A percentile compares a stretch with the other conserved stretches of the same genome.
phyloP scores from a whole-genome alignment of 2,797 vertebrate genomes.

The Sebastes matsubarae region DNA sequence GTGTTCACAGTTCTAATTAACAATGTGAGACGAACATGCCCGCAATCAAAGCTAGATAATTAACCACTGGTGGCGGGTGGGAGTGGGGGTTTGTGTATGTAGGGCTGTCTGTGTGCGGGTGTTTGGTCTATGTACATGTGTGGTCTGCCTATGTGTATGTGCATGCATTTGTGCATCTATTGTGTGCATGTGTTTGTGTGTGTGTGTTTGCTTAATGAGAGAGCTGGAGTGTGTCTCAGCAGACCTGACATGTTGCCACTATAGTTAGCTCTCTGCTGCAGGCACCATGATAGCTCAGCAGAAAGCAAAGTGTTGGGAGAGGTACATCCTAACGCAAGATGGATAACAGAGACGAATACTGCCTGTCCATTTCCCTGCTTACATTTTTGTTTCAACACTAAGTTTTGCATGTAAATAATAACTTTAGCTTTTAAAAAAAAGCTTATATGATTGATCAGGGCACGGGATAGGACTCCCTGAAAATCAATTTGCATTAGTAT shows the following conservation, averaged over 20 bases:
- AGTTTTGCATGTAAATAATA: neutral
- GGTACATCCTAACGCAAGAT: slow-evolving; percentile 28
- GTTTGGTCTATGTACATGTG: slow-evolving; percentile 18
- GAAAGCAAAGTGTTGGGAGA: slow-evolving; percentile 40
- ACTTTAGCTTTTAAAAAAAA: neutral
- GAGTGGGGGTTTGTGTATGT: slow-evolving; percentile 24
- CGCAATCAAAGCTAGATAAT: slow-evolving; percentile 80
- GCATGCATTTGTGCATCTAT: slow-evolving; percentile 2
- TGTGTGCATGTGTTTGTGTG: neutral
- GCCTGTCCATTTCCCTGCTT: neutral
- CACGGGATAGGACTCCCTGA: neutral
- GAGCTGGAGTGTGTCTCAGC: slow-evolving; percentile 61
- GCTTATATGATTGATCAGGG: neutral
- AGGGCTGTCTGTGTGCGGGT: slow-evolving; percentile 22
- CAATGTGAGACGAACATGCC: slow-evolving; percentile 80
- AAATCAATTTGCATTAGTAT: neutral
- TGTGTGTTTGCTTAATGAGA: slow-evolving; percentile 59
- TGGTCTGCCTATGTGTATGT: neutral
- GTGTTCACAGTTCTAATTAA: slow-evolving; percentile 82
- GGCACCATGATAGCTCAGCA: slow-evolving; percentile 67
- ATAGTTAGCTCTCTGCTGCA: slow-evolving; percentile 69
- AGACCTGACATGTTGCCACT: slow-evolving; percentile 73
- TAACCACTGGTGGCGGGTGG: slow-evolving; percentile 70
- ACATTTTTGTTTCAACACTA: neutral
- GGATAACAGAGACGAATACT: slow-evolving; percentile 10